Evolutionary conservation across 1,140 invertebrate genomes (phyloP), one percentile per base, ranked within the genome.

Genomic region (Archivesica marissinica): DNA sequence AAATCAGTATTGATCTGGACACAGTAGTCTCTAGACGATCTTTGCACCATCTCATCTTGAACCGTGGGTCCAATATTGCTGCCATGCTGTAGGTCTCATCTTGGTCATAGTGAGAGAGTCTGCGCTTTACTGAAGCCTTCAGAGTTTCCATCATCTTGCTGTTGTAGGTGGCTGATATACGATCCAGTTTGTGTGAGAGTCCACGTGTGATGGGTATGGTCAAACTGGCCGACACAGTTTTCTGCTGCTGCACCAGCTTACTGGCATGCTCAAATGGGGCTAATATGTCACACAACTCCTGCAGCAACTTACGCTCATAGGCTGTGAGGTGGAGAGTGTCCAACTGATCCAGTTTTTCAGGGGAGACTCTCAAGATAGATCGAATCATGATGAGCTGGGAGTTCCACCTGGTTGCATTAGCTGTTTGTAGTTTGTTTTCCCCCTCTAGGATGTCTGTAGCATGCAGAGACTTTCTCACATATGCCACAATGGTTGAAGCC

Each of bases 201-300:
- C 75, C 41, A 38, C 74, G 17, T 17, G 38, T 72, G 23, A 83
- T 1, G 30, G 75, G 52, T 9, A 87, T 56, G 23, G 35, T 25
- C n/a, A 84, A 50, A 52, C 84, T 86, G 6, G 33, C 66, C 78
- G 61, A 50, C 41, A 79, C 76, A 30, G 44, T 33, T 30, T 56
- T 50, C 30, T 78, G 47, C 7, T 33, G 78, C 23, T 87, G 72
- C 7, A 84, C 38, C 17, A 78, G 39, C 0, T 52, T 33, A 20
- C 75, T 87, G 0, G 80, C 79, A 30, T 76, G 15, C 56, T 74
- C 66, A 83, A 83, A 87, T 15, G 79, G 76, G 17, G 61, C 33
- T 44, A 79, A 44, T 17, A 86, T 56, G 11, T 9, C 35, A 35
- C 84, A 86, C 15, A 79, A 35, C 52, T 83, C 41, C 4, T 39